Base-by-base conservation (phyloP, 2,113 vertebrate genomes). In the Glareola pratincola region DNA sequence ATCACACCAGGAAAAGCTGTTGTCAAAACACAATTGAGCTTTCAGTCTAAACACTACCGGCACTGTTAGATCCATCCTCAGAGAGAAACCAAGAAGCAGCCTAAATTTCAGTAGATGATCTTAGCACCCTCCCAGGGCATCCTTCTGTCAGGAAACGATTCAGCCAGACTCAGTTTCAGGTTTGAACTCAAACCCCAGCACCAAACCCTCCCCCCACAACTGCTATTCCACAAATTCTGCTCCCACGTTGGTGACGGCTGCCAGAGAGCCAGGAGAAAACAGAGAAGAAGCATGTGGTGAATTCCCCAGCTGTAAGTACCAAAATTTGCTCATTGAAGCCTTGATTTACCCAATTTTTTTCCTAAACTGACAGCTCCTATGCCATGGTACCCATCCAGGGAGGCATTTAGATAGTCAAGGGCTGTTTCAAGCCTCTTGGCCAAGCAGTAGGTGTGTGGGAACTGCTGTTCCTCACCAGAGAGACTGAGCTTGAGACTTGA, bases 21-120 rank as follows among this genome's bases (percentile, higher is more conserved):
- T 95, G 88, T 94, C 85, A 95, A 92, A 95, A 92, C 66, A 95
- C 73, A 74, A 84, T 7, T 37, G 81, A 85, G 73, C 47, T 78
- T 85, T 78, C 78, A 88, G 81, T 88, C 74, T 93, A 54, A 95
- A 85, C 51, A 85, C 53, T 60, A 59, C 27, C 0, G 0, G 51
- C 37, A n/a, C 51, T 39, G 57, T 59, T 81, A 87, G 81, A 91
- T 85, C 56, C 72, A 27, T 43, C 77, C 71, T 67, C 53, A 29
- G 64, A 45, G n/a, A 71, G 47, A 87, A 94, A n/a, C 27, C 16
- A 36, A 5, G 12, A 26, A 77, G 34, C 22, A 78, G 36, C 14
- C 27, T 4, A 30, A 21, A 9, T 43, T 83, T 77, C 67, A 41
- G 11, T 0, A 48, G 34, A 19, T 76, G 21, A 89, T 91, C 18